Evolutionary conservation across 2,797 vertebrate species (phyloP).

Genomic region (Nasua narica): DNA sequence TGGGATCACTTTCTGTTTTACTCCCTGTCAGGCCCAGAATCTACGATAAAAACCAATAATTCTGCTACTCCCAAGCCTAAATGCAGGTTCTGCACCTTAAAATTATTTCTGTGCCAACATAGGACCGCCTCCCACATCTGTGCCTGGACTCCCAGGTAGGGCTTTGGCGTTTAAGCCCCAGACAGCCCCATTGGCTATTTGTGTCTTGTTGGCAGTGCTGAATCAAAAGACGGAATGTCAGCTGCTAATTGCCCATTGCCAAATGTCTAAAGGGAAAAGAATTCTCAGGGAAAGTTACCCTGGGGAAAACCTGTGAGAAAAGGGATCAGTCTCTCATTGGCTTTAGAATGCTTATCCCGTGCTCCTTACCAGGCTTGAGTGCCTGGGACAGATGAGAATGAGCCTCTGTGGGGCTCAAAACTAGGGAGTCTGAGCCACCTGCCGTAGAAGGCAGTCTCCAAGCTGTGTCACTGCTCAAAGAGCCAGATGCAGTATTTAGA

Average conservation of each 20-base stretch:
- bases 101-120: not conserved
- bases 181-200: not conserved
- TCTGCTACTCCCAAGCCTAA: not conserved
- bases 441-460: not conserved
- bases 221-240: not conserved
- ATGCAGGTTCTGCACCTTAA: not conserved
- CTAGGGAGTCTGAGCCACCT: not conserved
- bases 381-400: not conserved
- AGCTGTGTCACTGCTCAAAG: not conserved
- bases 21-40: not conserved
- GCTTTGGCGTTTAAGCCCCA: not conserved
- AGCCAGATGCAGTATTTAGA: not conserved
- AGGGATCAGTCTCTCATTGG: not conserved
- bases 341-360: too few species aligned
- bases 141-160: not conserved
- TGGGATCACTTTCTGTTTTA: not conserved
- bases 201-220: not conserved
- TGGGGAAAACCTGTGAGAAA: not conserved
- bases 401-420: not conserved
- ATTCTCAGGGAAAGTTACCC: not conserved
- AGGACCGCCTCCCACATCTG: fast-evolving
- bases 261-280: not conserved
- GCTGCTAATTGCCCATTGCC: not conserved
- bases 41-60: not conserved
- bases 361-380: not conserved